Conservation (phyloP, 2,888 invertebrate species). For the Entomobrya multifasciata region DNA sequence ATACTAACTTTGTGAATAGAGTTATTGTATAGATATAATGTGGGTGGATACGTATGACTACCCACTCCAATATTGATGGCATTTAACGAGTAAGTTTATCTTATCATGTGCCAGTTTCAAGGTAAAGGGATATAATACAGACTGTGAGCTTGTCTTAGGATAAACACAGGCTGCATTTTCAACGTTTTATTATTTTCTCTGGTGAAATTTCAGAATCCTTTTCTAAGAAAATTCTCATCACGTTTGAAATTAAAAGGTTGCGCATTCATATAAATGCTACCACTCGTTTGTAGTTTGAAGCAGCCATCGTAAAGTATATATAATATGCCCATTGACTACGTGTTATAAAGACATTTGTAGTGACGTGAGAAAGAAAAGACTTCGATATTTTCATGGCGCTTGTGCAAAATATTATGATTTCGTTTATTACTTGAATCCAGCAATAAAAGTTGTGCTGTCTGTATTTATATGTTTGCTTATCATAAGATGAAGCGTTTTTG, state of each 20-base stretch:
- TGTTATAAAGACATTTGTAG: neutral
- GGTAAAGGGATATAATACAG: no score
- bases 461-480: neutral
- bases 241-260: no score
- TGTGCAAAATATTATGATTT: neutral
- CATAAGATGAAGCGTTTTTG: neutral
- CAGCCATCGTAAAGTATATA: neutral
- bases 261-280: no score
- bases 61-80: neutral
- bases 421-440: conserved; percentile 8
- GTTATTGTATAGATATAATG: neutral
- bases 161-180: no score
- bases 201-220: no score
- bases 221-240: no score
- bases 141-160: no score
- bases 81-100: conserved; percentile 21
- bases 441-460: neutral
- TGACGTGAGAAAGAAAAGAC: neutral
- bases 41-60: neutral
- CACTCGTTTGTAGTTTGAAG: no score
- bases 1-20: neutral
- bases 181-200: no score
- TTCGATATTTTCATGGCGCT: neutral
- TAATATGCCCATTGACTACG: neutral
- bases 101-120: neutral